Percentiles rank a stretch among this genome's conserved stretches.
Conservation (phyloP, 35 echinoderm and acorn worm species). For the Acanthaster planci region DNA sequence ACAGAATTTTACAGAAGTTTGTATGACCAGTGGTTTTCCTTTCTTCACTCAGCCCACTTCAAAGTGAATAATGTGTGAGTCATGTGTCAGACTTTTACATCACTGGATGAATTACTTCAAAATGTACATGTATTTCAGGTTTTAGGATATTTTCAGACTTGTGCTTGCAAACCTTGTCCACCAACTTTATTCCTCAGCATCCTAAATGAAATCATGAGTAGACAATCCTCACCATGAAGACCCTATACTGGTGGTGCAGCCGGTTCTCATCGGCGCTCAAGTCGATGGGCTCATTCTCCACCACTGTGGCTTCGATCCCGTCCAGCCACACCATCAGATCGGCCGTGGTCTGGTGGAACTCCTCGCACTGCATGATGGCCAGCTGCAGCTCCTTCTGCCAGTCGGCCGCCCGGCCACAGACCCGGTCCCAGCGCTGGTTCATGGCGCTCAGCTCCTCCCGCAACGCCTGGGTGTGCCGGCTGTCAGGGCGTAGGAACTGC, state of each 20-base stretch:
- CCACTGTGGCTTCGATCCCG: constrained; percentile 55
- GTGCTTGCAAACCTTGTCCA: too few relatives aligned
- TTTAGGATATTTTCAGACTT: too few relatives aligned
- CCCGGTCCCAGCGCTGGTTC: constrained; percentile 79
- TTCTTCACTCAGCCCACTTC: too few relatives aligned
- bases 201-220: too few relatives aligned
- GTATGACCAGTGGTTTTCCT: too few relatives aligned
- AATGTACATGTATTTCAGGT: too few relatives aligned
- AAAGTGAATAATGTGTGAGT: too few relatives aligned
- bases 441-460: constrained; percentile 76
- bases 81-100: too few relatives aligned
- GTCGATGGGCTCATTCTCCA: constrained; percentile 83
- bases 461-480: constrained; percentile 63
- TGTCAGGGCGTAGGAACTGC: constrained; percentile 76
- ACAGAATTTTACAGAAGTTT: too few relatives aligned
- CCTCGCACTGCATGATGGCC: constrained; percentile 93
- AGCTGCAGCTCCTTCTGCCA: constrained; percentile 91
- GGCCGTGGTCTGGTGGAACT: constrained; percentile 95
- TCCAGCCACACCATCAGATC: constrained; percentile 69
- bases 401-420: constrained; percentile 72
- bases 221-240: constrained; percentile 67
- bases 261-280: constrained; percentile 63
- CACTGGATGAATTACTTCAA: too few relatives aligned
- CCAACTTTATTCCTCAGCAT: too few relatives aligned
- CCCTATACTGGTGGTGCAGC: constrained; percentile 81